phyloP scores from a whole-genome alignment of 2,888 invertebrate species.

The Aradus depressus region DNA sequence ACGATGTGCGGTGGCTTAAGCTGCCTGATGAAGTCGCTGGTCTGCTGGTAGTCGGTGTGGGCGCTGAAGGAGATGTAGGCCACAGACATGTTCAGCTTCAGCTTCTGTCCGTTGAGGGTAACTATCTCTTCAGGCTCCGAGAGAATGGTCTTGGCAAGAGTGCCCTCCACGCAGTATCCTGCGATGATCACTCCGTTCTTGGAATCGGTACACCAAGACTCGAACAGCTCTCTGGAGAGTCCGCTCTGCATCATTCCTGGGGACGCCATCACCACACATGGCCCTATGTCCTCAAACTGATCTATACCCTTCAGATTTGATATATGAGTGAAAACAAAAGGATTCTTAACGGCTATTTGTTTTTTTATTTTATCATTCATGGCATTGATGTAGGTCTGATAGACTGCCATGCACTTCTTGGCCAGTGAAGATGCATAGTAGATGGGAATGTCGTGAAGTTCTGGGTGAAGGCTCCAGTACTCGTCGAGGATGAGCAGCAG shows the following conservation, averaged over 20 bases:
- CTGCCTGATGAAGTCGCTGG: constrained; percentile 89
- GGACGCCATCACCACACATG: constrained; percentile 98
- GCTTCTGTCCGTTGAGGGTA: constrained; percentile 87
- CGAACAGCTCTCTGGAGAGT: constrained; percentile 90
- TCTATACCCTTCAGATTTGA: constrained; percentile 95
- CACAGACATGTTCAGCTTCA: constrained; percentile 93
- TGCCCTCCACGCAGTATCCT: constrained; percentile 81
- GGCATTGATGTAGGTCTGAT: constrained; percentile 98
- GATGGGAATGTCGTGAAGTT: constrained; percentile 95
- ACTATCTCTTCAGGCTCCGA: constrained; percentile 97
- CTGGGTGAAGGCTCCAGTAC: constrained; percentile 94
- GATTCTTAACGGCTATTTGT: constrained; percentile 96
- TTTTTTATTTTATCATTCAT: constrained; percentile 97
- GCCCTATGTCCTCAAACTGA: constrained; percentile 98
- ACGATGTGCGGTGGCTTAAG: constrained; percentile 94
- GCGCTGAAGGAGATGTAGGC: constrained; percentile 99
- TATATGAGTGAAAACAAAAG: constrained; percentile 96
- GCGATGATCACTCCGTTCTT: constrained; percentile 98
- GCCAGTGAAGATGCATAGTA: constrained; percentile 98
- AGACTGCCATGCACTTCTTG: constrained; percentile 99
- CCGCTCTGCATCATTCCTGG: constrained; percentile 99
- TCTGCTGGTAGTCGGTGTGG: constrained; percentile 96
- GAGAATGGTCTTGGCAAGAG: constrained; percentile 81
- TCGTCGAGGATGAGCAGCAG: constrained; percentile 89
- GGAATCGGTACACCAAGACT: constrained; percentile 96